phyloP scores from a whole-genome alignment of 2,888 invertebrate species.

The Tipula lateralis region DNA sequence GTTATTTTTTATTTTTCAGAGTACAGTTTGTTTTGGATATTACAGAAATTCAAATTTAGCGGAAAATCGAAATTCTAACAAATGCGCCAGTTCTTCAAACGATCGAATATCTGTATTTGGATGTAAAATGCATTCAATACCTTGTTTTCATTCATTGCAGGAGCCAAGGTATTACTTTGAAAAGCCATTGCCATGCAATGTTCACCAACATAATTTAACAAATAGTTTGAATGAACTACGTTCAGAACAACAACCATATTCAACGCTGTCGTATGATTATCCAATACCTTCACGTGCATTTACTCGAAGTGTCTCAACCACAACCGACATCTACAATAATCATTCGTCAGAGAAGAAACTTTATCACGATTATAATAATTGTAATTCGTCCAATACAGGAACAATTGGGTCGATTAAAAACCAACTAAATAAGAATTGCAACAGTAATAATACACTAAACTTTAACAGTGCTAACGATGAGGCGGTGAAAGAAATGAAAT shows the following conservation, averaged over 20 bases:
- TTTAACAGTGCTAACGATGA: slow-evolving; percentile 38
- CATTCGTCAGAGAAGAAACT: neutral
- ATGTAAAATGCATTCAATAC: slow-evolving; percentile 28
- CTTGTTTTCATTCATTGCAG: neutral
- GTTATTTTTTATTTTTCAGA: neutral
- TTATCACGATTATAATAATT: neutral
- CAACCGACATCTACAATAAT: slow-evolving; percentile 44
- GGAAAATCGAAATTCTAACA: neutral
- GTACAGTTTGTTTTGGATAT: neutral
- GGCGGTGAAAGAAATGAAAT: neutral
- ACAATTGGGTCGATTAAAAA: neutral
- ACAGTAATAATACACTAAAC: slow-evolving; percentile 4
- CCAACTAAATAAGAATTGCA: neutral
- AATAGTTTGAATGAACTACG: slow-evolving; percentile 49
- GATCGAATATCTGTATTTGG: neutral
- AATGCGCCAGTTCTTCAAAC: neutral
- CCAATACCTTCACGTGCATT: slow-evolving; percentile 44
- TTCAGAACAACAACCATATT: slow-evolving; percentile 40
- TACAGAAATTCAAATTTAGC: neutral
- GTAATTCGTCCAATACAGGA: neutral
- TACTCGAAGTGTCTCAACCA: slow-evolving; percentile 47
- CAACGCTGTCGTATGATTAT: slow-evolving; percentile 36
- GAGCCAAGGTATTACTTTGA: slow-evolving; percentile 41
- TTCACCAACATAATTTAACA: slow-evolving; percentile 46
- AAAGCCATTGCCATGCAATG: slow-evolving; percentile 45